Conservation (phyloP, 2,113 vertebrate genomes). For the Chaetodon trifascialis region DNA sequence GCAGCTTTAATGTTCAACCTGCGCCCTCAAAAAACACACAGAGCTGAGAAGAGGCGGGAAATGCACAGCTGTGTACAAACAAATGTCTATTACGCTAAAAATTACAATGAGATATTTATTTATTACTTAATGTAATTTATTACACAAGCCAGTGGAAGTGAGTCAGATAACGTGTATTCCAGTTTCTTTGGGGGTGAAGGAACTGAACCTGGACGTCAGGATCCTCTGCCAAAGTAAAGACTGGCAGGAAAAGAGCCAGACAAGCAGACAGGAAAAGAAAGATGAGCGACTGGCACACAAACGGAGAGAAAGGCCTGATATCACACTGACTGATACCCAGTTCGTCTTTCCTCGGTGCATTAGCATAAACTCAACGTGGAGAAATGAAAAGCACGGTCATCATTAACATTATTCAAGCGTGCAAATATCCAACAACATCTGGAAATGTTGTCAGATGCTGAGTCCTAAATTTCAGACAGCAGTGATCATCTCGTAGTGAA, state of each 20-base stretch:
- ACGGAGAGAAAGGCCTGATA: background rate
- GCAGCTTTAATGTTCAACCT: no score
- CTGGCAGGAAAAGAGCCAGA: slow-evolving; percentile 16
- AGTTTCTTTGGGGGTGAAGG: background rate
- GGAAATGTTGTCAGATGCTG: background rate
- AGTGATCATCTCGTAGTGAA: slow-evolving; percentile 5
- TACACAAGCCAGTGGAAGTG: background rate
- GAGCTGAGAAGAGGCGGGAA: no score
- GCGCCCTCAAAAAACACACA: no score
- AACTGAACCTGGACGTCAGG: slow-evolving; percentile 5
- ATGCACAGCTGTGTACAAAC: no score
- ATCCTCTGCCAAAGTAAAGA: slow-evolving; percentile 19
- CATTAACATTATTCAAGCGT: background rate
- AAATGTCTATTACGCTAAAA: no score
- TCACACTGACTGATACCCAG: background rate
- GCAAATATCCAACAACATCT: background rate
- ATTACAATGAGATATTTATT: background rate
- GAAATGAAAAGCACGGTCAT: background rate
- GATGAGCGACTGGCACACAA: background rate
- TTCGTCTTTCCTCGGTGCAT: no score
- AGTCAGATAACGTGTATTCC: background rate
- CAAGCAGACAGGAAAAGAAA: slow-evolving; percentile 28
- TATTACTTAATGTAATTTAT: no score
- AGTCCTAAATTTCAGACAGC: slow-evolving; percentile 13
- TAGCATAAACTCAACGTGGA: background rate